Percentiles rank a stretch among this genome's conserved stretches.
phyloP scores from a whole-genome alignment of 2,113 vertebrate genomes.

The Ochotona princeps region DNA sequence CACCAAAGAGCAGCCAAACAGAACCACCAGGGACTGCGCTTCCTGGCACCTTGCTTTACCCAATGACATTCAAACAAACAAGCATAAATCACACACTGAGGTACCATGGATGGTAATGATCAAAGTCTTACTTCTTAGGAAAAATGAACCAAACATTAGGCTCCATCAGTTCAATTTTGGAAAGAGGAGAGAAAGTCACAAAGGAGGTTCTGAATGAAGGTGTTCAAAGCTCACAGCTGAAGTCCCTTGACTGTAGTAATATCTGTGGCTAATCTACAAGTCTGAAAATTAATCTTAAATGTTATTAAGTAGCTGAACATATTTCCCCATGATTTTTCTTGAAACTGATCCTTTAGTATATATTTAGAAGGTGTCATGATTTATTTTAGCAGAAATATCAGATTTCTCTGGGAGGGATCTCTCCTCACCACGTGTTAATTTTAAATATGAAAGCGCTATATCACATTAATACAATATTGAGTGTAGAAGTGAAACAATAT shows the following conservation, averaged over 20 bases:
- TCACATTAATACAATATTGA: background rate
- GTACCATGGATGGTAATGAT: background rate
- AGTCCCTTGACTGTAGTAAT: background rate
- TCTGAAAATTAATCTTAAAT: conserved; percentile 24
- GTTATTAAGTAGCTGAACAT: background rate
- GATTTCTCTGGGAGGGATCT: background rate
- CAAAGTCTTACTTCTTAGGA: background rate
- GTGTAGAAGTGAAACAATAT: background rate
- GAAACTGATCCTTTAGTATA: conserved; percentile 22
- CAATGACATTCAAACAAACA: background rate
- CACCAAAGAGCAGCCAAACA: conserved; percentile 26
- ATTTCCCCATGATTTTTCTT: background rate
- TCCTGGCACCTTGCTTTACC: background rate
- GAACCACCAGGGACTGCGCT: background rate
- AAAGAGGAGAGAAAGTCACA: background rate
- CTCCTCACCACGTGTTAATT: background rate
- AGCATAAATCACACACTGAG: background rate
- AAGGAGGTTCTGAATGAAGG: background rate
- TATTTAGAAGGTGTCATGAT: background rate
- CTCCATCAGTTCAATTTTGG: background rate
- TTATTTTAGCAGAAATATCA: conserved; percentile 20
- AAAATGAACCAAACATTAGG: background rate
- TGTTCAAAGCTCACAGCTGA: background rate
- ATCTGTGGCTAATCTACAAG: background rate
- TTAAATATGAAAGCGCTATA: background rate